Base-by-base conservation (phyloP, 2,113 vertebrate species). In the Gorilla gorilla region DNA sequence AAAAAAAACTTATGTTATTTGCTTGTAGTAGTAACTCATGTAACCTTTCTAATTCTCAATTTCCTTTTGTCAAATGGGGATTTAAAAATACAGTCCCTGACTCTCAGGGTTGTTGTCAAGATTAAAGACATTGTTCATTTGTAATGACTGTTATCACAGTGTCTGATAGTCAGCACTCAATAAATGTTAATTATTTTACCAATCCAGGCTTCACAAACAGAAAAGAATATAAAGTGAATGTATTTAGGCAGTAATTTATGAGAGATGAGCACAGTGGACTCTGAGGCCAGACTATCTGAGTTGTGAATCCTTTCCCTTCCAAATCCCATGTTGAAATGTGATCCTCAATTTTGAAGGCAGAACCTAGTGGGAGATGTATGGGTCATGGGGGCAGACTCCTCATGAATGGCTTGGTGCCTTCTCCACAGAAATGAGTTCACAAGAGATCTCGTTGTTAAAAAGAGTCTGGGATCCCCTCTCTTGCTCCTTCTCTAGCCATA, bases 51-150 rank as follows among this genome's bases (percentile, higher is more conserved):
- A 78, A 73, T 88, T 84, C 61, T 83, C 43, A 52, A 5, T 83
- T 95, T 83, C 25, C 9, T 72, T 88, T 66, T 79, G 23, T 94
- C 57, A 64, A 94, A 57, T 89, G 50, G 14, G 14, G 4, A 68
- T 87, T 92, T 57, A 38, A 30, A 82, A 55, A 89, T 61, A 72
- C 4, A 55, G 32, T 38, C 30, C 13, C 45, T 78, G n/a, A 87
- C 43, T 80, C 38, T 91, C 45, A 94, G 45, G 48, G 32, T 85
- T 57, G 75, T 83, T 84, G 3, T 72, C 6, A 89, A 73, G 16
- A 94, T 88, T 73, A 94, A 93, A 78, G 43, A 43, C n/a, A 90
- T 84, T 38, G 61, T 80, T 96, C 94, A 72, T 80, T 80, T 96
- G 45, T 89, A 80, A 92, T 68, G 32, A 17, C 13, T 89, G 72